Evolutionary conservation across 2,797 vertebrate species (phyloP).

Genomic region (Lepilemur septentrionalis): DNA sequence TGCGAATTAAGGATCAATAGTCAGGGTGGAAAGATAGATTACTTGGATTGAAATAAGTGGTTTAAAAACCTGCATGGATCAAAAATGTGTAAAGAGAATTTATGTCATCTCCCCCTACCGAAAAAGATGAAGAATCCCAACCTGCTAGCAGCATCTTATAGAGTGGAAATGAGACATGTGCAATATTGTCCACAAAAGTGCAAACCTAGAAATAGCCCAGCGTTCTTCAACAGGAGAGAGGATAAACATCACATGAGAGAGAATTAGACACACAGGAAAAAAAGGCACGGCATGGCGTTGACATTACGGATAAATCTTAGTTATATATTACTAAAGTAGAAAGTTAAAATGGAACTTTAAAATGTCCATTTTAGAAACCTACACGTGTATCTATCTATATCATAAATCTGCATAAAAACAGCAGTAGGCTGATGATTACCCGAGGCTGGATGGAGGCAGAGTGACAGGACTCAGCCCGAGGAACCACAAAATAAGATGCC

Average conservation of each 20-base stretch:
- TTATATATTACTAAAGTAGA: too few relatives aligned
- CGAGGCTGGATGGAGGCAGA: background rate
- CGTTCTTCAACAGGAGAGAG: background rate
- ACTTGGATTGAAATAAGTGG: background rate
- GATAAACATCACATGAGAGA: background rate
- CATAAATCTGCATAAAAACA: background rate
- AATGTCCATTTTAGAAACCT: background rate
- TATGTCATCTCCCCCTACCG: background rate
- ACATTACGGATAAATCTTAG: background rate
- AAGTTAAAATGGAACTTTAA: background rate
- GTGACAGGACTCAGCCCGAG: background rate
- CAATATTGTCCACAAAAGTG: background rate
- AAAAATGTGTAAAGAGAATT: background rate
- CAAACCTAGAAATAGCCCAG: background rate
- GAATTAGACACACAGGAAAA: background rate
- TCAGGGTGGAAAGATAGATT: background rate
- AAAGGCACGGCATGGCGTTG: background rate
- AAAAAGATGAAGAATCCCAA: background rate
- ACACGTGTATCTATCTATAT: fast-evolving
- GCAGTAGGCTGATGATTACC: background rate
- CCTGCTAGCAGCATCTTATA: background rate
- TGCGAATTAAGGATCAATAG: background rate
- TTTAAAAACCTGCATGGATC: background rate
- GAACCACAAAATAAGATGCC: background rate
- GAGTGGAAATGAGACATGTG: background rate